Percentiles rank a stretch among this genome's conserved stretches.
Evolutionary conservation across 1,140 invertebrate genomes (phyloP).

Genomic region (Proctacanthus coquilletti): DNA sequence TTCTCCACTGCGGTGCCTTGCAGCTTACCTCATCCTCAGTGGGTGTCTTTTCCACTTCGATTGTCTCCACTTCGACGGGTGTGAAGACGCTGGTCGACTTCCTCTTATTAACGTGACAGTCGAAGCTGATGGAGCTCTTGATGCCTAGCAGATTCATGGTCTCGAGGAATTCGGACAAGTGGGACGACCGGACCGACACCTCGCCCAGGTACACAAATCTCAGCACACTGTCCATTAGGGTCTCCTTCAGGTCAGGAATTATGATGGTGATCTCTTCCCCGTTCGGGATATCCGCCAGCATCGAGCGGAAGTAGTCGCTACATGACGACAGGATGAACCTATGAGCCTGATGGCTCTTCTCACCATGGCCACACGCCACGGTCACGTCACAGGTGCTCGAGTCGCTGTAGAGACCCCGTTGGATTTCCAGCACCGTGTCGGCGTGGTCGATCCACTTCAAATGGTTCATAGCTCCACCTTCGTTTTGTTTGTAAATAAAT

Average conservation of each 20-base stretch:
- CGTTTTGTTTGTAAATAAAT: too few relatives aligned
- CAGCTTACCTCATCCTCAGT: too few relatives aligned
- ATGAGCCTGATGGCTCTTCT: constrained; percentile 18
- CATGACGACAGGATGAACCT: constrained; percentile 24
- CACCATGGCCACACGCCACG: constrained; percentile 17
- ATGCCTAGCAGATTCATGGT: constrained; percentile 25
- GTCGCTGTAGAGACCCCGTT: constrained; percentile 18
- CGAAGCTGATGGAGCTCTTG: constrained; percentile 26
- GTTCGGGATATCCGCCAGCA: constrained; percentile 17
- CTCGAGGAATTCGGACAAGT: constrained; percentile 22
- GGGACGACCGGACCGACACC: constrained; percentile 16
- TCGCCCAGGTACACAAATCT: constrained; percentile 27
- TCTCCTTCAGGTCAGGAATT: constrained; percentile 21
- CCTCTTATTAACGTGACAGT: too few relatives aligned
- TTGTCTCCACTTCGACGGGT: too few relatives aligned
- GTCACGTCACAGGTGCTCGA: constrained; percentile 20
- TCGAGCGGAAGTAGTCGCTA: constrained; percentile 21
- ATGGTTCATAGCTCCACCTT: constrained; percentile 19
- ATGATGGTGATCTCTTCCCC: constrained; percentile 23
- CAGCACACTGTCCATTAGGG: constrained; percentile 20
- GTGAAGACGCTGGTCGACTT: too few relatives aligned
- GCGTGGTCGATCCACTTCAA: constrained; percentile 29
- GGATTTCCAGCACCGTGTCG: constrained; percentile 25
- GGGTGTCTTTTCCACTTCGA: too few relatives aligned
- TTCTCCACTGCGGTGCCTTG: too few relatives aligned